Conservation (phyloP, 2,113 vertebrate genomes). For the Mellivora capensis region DNA sequence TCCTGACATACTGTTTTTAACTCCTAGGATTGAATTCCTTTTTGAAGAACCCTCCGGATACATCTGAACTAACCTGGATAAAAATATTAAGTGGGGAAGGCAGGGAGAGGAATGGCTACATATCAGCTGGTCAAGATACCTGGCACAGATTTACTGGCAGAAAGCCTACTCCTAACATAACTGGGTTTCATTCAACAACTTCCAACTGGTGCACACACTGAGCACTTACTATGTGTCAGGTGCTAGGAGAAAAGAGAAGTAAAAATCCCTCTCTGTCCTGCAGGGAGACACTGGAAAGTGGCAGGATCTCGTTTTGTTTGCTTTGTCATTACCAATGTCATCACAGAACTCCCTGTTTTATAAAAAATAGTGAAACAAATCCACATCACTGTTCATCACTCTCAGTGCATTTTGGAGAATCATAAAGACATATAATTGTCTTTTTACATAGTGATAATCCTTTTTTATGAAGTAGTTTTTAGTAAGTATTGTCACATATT, state of each 20-base stretch:
- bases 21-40: not conserved
- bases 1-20: not conserved
- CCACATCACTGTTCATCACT: not conserved
- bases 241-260: not conserved
- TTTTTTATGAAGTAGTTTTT: not conserved
- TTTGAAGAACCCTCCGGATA: not conserved
- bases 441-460: not conserved
- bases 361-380: not conserved
- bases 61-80: not conserved
- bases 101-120: not conserved
- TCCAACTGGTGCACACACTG: not conserved
- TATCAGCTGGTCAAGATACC: not conserved
- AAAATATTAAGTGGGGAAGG: not conserved
- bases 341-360: not conserved
- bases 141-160: not conserved
- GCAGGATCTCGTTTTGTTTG: not conserved
- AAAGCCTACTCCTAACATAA: not conserved
- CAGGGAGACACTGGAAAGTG: not conserved
- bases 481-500: not conserved
- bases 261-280: not conserved
- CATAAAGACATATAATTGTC: not conserved
- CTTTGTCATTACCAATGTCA: not conserved
- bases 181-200: not conserved
- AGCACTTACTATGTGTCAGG: not conserved
- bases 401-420: not conserved